Base-by-base conservation (phyloP, 2,888 invertebrate species). In the Netelia melanura region DNA sequence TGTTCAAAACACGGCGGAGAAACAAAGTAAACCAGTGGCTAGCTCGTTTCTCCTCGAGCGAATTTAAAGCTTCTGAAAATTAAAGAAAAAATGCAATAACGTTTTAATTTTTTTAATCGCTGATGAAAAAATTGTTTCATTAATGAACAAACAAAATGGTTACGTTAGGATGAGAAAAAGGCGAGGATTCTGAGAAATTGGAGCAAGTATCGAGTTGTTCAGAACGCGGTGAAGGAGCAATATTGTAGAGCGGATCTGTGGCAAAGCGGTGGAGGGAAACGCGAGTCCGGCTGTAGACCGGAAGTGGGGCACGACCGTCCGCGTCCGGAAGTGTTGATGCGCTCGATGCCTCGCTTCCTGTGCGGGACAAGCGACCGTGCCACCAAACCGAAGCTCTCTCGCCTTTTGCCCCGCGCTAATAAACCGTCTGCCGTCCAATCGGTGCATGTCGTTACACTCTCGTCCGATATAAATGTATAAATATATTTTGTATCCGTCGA, bases 321-420 rank as follows among this genome's bases (percentile, higher is more conserved):
- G 74, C 86, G 77, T 87, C 90, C 91, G 92, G 91, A 91, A 91
- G 89, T 88, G 79, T 87, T 89, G 91, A 90, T 90, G 91, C 89
- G 90, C 90, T 90, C 86, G 87, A 90, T 90, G 89, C 88, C 77
- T 88, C 87, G 86, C 89, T 92, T 92, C 92, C 92, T 90, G 90
- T 86, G 65, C 75, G 72, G 75, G 80, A 64, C 72, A 30, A 58
- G 61, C 79, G 25, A 74, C 30, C 23, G 25, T 71, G 61, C 30
- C 17, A 52, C 23, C 25, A 14, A 14, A 9, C 1, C 25, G 25
- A 30, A 8, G 62, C 17, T 8, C 17, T 10, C 56, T 38, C 17
- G 9, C 14, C 21, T 58, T 14, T n/a, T 17, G 48, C 48, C 48
- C 48, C 14, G 48, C 10, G 14, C 11, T 48, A 48, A 48, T 48